A percentile compares a stretch with the other conserved stretches of the same genome.
Conservation (phyloP, 2,797 vertebrate species). For the Alectoris magna region DNA sequence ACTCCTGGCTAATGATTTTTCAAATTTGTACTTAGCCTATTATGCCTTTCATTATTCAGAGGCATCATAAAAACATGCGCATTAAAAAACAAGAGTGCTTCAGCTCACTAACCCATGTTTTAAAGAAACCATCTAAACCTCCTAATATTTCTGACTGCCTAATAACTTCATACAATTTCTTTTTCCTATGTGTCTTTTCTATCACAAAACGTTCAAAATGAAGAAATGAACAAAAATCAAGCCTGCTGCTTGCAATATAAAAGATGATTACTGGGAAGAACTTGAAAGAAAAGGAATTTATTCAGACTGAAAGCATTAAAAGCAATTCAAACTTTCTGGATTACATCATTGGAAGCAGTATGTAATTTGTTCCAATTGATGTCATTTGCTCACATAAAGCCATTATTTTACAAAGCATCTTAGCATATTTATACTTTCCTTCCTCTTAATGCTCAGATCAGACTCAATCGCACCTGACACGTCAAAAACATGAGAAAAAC, state of each 20-base stretch:
- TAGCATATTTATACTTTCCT: neutral
- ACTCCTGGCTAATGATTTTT: neutral
- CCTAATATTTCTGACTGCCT: neutral
- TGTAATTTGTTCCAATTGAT: constrained; percentile 58
- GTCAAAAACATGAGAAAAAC: neutral
- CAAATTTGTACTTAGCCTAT: neutral
- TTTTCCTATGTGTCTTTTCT: neutral
- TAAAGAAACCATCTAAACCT: neutral
- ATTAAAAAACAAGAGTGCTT: neutral
- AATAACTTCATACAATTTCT: neutral
- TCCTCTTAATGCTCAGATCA: neutral
- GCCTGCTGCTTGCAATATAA: neutral
- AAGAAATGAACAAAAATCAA: neutral
- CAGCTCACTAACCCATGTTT: neutral
- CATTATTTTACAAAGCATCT: constrained; percentile 54
- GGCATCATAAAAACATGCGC: neutral
- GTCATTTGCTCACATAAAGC: constrained; percentile 51
- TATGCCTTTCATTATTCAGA: neutral
- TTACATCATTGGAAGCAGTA: constrained; percentile 46
- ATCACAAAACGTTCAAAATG: neutral
- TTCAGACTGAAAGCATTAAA: constrained; percentile 35
- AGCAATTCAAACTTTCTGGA: constrained; percentile 39
- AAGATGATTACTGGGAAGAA: constrained; percentile 27
- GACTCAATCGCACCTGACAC: constrained; percentile 11
- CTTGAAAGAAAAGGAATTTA: constrained; percentile 36